These are phyloP conservation scores for Scolanthus callimorphus DNA, from an alignment of 92 coral and sea anemone genomes.

Conservation along the genomic window DNA sequence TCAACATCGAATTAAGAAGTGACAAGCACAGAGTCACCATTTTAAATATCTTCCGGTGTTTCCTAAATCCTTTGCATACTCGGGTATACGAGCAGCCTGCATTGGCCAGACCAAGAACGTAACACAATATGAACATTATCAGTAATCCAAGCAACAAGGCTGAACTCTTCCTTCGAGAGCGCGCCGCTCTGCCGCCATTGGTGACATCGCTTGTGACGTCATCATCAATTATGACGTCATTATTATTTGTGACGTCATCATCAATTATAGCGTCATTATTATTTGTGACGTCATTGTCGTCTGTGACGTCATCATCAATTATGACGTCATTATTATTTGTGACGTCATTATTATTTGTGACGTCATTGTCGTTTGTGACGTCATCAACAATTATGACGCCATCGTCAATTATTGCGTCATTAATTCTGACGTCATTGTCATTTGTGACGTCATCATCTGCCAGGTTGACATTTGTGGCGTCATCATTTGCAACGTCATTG, in stretches of 20 bases:
- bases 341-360: not conserved
- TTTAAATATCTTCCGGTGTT: not conserved
- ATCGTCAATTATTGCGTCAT: not conserved
- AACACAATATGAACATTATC: conserved; percentile 2
- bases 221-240: too few species aligned
- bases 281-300: too few species aligned
- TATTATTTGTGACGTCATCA: too few species aligned
- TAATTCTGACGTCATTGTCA: not conserved
- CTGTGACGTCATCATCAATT: not conserved
- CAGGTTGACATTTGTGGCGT: not conserved
- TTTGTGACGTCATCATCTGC: not conserved
- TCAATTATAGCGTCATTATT: not conserved
- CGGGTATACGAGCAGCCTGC: conserved; percentile 3
- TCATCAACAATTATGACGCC: not conserved
- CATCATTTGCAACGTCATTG: not conserved
- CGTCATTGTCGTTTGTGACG: not conserved
- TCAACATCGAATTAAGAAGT: not conserved
- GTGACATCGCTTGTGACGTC: too few species aligned
- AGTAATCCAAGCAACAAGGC: not conserved
- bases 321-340: not conserved
- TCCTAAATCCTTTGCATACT: not conserved
- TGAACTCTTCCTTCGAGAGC: too few species aligned
- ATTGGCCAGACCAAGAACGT: not conserved
- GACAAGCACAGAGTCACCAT: not conserved
- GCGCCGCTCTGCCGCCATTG: too few species aligned